These are phyloP conservation scores for Drosophila antonietae DNA, from an alignment of 2,888 invertebrate genomes.

Conservation along the genomic window DNA sequence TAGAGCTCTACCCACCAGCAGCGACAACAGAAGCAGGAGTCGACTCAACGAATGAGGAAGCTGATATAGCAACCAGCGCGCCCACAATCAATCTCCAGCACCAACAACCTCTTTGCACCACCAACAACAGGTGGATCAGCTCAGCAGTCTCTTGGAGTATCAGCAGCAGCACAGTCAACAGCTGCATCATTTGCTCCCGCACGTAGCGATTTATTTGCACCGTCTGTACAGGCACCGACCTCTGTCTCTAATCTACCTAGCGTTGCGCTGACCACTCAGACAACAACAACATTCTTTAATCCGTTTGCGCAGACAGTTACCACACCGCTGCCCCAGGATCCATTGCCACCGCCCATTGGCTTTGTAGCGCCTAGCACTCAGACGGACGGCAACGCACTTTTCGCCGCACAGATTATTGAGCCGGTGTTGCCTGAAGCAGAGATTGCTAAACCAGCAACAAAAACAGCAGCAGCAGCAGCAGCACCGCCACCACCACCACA, in stretches of 20 bases:
- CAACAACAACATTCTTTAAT: conserved; percentile 63
- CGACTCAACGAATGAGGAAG: neutral
- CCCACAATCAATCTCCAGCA: neutral
- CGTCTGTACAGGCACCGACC: neutral
- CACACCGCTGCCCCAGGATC: conserved; percentile 50
- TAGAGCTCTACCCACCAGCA: conserved; percentile 49
- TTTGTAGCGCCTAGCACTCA: conserved; percentile 43
- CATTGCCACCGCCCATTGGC: conserved; percentile 61
- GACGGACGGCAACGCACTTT: conserved; percentile 17
- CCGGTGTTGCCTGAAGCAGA: conserved; percentile 43
- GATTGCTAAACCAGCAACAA: neutral
- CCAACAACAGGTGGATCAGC: neutral
- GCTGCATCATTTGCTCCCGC: neutral
- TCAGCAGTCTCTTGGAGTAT: neutral
- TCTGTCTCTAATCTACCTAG: conserved; percentile 17
- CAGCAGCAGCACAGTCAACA: neutral
- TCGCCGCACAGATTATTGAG: conserved; percentile 53
- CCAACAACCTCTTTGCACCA: conserved; percentile 30
- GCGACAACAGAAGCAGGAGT: neutral
- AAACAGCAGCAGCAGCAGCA: neutral
- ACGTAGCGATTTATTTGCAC: conserved; percentile 23
- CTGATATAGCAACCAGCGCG: neutral
- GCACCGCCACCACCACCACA: conserved; percentile 19
- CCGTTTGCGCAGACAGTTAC: conserved; percentile 59
- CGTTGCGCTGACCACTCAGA: conserved; percentile 42